Evolutionary conservation across 2,797 vertebrate genomes (phyloP).

Genomic region (Coregonus ussuriensis): DNA sequence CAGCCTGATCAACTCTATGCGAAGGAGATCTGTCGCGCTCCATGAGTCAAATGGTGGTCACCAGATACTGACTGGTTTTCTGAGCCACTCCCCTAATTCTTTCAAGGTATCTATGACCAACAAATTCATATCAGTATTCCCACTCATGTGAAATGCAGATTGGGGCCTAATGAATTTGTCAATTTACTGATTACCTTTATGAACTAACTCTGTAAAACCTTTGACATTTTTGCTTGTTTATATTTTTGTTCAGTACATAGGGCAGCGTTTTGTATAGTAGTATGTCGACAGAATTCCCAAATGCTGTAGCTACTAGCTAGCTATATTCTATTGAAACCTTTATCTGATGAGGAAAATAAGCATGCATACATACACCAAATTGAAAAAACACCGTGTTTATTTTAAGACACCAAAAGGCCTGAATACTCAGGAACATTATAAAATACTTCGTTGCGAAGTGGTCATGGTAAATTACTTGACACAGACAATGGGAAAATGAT

Average conservation of each 20-base stretch:
- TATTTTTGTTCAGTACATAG: neutral
- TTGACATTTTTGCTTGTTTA: no score
- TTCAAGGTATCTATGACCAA: no score
- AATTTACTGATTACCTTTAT: no score
- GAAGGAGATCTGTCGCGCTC: no score
- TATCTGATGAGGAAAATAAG: neutral
- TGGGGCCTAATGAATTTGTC: no score
- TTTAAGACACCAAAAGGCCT: constrained; percentile 72
- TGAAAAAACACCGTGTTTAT: constrained; percentile 72
- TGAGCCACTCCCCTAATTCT: no score
- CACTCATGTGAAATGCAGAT: no score
- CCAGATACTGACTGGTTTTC: no score
- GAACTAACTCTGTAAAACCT: no score
- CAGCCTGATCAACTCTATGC: no score
- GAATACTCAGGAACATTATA: constrained; percentile 73
- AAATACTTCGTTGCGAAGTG: constrained; percentile 91
- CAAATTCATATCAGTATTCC: no score
- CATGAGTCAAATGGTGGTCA: no score
- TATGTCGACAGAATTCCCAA: neutral
- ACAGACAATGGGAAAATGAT: constrained; percentile 45
- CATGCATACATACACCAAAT: constrained; percentile 11
- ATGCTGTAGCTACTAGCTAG: neutral
- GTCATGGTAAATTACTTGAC: constrained; percentile 65
- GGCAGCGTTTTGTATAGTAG: neutral
- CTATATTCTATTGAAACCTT: neutral